Evolutionary conservation across 1,140 invertebrate species (phyloP).

Genomic region (Pogonomyrmex barbatus): DNA sequence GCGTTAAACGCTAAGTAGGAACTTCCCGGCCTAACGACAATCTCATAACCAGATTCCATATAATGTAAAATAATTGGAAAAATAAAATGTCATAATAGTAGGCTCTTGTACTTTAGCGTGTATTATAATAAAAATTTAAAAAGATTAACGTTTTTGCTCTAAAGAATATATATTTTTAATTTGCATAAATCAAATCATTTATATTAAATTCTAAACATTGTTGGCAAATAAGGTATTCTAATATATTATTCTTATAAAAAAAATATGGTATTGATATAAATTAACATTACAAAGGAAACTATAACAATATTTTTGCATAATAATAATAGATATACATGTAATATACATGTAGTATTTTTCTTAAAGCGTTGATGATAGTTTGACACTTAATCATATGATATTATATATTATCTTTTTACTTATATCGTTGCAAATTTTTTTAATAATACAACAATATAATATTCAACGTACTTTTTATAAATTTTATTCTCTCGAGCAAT

Average conservation of each 20-base stretch:
- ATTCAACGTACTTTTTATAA: neutral
- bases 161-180: neutral
- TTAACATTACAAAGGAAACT: neutral
- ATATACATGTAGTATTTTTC: neutral
- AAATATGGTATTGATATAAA: neutral
- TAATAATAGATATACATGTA: no score
- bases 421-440: neutral
- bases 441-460: neutral
- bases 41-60: neutral
- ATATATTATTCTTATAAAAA: neutral
- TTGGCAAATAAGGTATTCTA: neutral
- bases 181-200: constrained; percentile 9
- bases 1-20: constrained; percentile 53
- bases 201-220: neutral
- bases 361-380: neutral
- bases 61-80: constrained; percentile 15
- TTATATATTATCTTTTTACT: neutral
- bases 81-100: constrained; percentile 16
- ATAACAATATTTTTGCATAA: neutral
- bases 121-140: neutral
- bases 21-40: constrained; percentile 57
- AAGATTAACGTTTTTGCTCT: neutral
- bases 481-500: neutral
- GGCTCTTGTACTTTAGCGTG: neutral
- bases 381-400: neutral